phyloP scores from a whole-genome alignment of 2,113 vertebrate species.

The Oxygymnocypris stewartii region DNA sequence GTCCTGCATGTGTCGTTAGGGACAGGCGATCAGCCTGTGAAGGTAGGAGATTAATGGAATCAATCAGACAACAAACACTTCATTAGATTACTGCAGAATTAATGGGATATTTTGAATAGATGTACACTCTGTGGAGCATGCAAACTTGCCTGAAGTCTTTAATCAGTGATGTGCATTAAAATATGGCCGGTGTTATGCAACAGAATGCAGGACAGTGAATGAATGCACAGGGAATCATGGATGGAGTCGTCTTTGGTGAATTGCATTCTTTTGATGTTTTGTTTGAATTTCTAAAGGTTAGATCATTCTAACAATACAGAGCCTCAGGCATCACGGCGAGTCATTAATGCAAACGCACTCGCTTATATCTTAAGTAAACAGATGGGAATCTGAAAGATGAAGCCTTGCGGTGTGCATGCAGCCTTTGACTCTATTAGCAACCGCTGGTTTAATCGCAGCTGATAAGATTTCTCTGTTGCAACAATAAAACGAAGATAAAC shows the following conservation, averaged over 20 bases:
- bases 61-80: neutral
- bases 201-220: neutral
- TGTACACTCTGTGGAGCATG: neutral
- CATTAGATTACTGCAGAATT: too few species aligned
- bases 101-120: neutral
- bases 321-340: neutral
- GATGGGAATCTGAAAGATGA: neutral
- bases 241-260: neutral
- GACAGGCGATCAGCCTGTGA: conserved; percentile 55
- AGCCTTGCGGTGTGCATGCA: neutral
- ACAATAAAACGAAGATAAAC: neutral
- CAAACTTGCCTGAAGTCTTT: neutral
- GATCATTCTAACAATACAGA: neutral
- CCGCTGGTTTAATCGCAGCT: neutral
- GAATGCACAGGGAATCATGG: neutral
- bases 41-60: neutral
- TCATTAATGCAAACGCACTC: neutral
- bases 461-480: neutral
- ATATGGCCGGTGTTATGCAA: neutral
- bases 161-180: neutral
- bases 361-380: neutral
- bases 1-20: conserved; percentile 61
- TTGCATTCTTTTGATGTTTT: neutral
- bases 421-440: neutral
- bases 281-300: neutral